A percentile compares a stretch with the other conserved stretches of the same genome.
Evolutionary conservation across 1,140 invertebrate species (phyloP).

Genomic region (Anadara kagoshimensis): DNA sequence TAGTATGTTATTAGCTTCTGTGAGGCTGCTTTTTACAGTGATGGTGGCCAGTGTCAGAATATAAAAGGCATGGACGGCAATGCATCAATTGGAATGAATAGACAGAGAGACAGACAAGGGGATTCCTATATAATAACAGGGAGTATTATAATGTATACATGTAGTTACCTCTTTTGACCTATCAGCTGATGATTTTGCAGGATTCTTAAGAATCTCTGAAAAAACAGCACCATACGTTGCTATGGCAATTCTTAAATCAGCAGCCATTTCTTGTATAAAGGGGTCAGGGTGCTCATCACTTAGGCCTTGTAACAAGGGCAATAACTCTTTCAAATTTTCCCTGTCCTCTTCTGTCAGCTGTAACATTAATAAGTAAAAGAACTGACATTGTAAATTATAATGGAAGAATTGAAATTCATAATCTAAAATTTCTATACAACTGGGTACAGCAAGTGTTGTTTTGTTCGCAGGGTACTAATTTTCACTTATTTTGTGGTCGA

Average conservation of each 20-base stretch:
- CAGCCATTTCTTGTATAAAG: constrained; percentile 67
- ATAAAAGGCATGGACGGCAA: too few species aligned
- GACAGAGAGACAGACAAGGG: too few species aligned
- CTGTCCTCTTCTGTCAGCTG: constrained; percentile 67
- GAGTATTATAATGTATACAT: too few species aligned
- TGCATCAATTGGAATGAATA: too few species aligned
- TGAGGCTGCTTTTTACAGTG: too few species aligned
- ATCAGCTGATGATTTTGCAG: not conserved
- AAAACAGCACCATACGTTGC: constrained; percentile 72
- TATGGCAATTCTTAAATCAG: constrained; percentile 74
- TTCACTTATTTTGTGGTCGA: not conserved
- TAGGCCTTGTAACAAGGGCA: constrained; percentile 72
- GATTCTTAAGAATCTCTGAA: constrained; percentile 50
- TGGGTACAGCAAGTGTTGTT: too few species aligned
- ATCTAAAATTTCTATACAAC: not conserved
- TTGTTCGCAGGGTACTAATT: not conserved
- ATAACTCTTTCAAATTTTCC: constrained; percentile 73
- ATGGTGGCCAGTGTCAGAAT: too few species aligned
- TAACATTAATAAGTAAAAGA: not conserved
- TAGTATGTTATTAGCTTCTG: too few species aligned
- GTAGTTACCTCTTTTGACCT: too few species aligned
- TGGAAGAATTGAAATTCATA: not conserved
- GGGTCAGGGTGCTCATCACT: constrained; percentile 66
- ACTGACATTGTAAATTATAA: not conserved
- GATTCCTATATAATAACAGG: too few species aligned